These are phyloP conservation scores for Hippocampus comes DNA, from an alignment of 2,113 vertebrate genomes.

Conservation along the genomic window DNA sequence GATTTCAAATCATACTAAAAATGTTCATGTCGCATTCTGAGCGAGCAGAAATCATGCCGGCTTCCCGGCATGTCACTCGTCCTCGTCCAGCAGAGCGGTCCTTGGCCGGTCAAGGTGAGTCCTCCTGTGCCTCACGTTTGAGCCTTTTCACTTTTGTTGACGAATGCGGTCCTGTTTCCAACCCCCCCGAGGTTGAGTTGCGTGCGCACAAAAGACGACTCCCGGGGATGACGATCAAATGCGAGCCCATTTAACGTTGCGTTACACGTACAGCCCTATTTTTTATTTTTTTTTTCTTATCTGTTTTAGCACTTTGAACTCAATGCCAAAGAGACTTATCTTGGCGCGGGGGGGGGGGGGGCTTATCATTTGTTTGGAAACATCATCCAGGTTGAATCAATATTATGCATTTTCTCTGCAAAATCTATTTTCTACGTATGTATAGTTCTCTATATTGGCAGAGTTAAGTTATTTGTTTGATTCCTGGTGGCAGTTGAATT, in stretches of 20 bases:
- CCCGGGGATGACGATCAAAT: slow-evolving; percentile 37
- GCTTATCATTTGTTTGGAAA: slow-evolving; percentile 27
- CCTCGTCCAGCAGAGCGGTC: too few relatives aligned
- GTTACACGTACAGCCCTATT: not conserved
- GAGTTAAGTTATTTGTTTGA: slow-evolving; percentile 34
- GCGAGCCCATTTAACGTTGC: slow-evolving; percentile 26
- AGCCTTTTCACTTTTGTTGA: slow-evolving; percentile 53
- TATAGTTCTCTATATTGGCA: slow-evolving; percentile 53
- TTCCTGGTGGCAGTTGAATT: slow-evolving; percentile 6
- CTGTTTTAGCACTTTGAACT: slow-evolving; percentile 16
- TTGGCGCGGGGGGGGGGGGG: slow-evolving; percentile 20
- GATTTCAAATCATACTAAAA: too few relatives aligned
- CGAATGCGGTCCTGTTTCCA: slow-evolving; percentile 28
- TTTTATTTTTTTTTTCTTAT: not conserved
- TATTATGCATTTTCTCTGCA: slow-evolving; percentile 53
- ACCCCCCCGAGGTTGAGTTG: not conserved
- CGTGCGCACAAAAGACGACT: slow-evolving; percentile 27
- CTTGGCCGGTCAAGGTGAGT: not conserved
- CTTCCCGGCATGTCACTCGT: too few relatives aligned
- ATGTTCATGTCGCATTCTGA: too few relatives aligned
- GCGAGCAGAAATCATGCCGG: too few relatives aligned
- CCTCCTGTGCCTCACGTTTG: slow-evolving; percentile 51
- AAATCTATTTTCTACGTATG: slow-evolving; percentile 66
- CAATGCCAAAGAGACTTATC: slow-evolving; percentile 55
- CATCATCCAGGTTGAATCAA: slow-evolving; percentile 50